Evolutionary conservation across 2,113 vertebrate genomes (phyloP), one percentile per base, ranked within the genome.

Genomic region (Sclerurus mexicanus): DNA sequence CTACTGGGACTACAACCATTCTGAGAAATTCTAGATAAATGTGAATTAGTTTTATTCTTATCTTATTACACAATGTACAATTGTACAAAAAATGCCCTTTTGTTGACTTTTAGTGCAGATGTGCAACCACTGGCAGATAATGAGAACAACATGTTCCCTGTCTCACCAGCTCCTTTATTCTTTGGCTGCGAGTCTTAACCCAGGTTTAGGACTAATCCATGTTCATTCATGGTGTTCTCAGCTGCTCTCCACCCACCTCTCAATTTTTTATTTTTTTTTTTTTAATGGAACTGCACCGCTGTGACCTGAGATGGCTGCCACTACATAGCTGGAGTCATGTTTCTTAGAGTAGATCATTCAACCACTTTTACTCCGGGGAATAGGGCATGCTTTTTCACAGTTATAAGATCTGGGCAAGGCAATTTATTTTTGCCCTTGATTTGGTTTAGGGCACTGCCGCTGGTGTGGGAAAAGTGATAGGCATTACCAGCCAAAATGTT

Each of bases 1-100:
- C 96, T 97, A 64, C 62, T 19, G 84, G 90, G 95, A 89, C 86
- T 87, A 69, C 31, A 69, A 59, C 73, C 89, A 59, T 85, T 83
- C 95, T 95, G 81, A 97, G 95, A 92, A 79, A 90, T 86, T 89
- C 69, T 80, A 94, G 92, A 96, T 96, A 96, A 95, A 90, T 59
- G 81, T 94, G 94, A 96, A 97, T 89, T 91, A 84, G 74, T 82
- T 94, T 90, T 96, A 92, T 95, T 95, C 92, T 94, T 94, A 88
- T 88, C 88, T 92, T 67, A 81, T 95, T 94, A 81, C 90, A 93
- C 88, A 95, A 92, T 87, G 92, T 89, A 55, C 91, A 90, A 87
- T 87, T 94, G 91, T 95, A 89, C 39, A 66, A 87, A 78, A 94
- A 93, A 86, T 68, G 90, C 80, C 90, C 92, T 89, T 96, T 92